Evolutionary conservation across 2,113 vertebrate genomes (phyloP).

Genomic region (Neoarius graeffei): DNA sequence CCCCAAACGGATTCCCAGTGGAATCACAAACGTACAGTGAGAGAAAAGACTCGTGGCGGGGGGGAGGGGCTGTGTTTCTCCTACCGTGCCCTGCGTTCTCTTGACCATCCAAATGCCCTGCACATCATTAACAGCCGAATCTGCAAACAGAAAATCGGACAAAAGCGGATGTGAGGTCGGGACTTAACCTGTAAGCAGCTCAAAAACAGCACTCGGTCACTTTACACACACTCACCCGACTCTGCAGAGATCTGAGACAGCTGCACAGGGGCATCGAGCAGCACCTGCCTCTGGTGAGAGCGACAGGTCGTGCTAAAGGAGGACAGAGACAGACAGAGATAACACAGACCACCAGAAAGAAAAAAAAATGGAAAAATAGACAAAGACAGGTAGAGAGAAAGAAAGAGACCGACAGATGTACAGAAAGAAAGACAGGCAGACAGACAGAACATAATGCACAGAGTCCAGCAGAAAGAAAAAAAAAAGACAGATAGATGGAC

Average conservation of each 20-base stretch:
- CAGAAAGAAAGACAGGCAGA: background rate
- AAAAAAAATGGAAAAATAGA: background rate
- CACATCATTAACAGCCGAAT: constrained; percentile 56
- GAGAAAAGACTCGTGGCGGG: background rate
- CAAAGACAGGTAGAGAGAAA: background rate
- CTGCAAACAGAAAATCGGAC: constrained; percentile 44
- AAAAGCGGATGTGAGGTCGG: background rate
- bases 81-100: constrained; percentile 61
- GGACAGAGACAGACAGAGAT: too few relatives aligned
- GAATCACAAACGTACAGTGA: background rate
- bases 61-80: background rate
- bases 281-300: constrained; percentile 72
- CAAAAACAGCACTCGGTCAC: background rate
- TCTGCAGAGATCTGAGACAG: constrained; percentile 88
- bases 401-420: background rate
- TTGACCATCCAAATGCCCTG: constrained; percentile 81
- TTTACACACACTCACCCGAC: constrained; percentile 71
- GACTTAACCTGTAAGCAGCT: background rate
- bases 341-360: too few relatives aligned
- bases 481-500: background rate
- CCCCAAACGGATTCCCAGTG: background rate
- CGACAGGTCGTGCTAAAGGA: constrained; percentile 63
- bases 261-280: constrained; percentile 91
- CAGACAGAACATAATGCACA: background rate
- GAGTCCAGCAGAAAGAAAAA: background rate